Percentiles rank a stretch among this genome's conserved stretches.
phyloP scores from a whole-genome alignment of 2,888 invertebrate species.

The Rhamnusium bicolor region DNA sequence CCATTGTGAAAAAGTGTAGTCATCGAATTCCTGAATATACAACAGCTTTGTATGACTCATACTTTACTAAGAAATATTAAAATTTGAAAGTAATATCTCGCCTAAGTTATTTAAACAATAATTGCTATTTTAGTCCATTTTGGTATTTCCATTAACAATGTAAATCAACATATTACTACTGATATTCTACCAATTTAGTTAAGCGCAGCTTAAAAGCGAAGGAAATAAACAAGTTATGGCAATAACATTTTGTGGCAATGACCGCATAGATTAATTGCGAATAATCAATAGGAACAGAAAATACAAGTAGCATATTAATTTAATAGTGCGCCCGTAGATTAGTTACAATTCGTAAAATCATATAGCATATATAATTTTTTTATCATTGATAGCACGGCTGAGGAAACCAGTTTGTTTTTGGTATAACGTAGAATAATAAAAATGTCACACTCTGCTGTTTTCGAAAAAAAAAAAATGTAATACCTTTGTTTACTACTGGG shows the following conservation, averaged over 20 bases:
- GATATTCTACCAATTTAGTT: constrained; percentile 2
- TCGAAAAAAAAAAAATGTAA: no score
- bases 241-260: constrained; percentile 24
- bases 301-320: constrained; percentile 10
- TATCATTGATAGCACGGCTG: no score
- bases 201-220: constrained; percentile 7
- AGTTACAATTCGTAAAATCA: neutral
- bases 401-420: no score
- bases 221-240: constrained; percentile 32
- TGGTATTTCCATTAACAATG: constrained; percentile 3
- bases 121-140: constrained; percentile 4
- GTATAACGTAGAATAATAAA: no score
- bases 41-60: neutral
- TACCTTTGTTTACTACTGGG: no score
- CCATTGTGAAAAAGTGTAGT: neutral
- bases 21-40: neutral
- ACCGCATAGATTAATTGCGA: constrained; percentile 29
- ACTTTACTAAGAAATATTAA: neutral
- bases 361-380: neutral
- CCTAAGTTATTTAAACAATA: neutral
- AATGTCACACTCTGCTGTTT: no score
- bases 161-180: constrained; percentile 15
- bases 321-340: neutral
- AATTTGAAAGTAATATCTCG: neutral
- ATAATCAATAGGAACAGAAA: constrained; percentile 23